phyloP scores from a whole-genome alignment of 2,113 vertebrate species.

The human (Homo sapiens) region DNA sequence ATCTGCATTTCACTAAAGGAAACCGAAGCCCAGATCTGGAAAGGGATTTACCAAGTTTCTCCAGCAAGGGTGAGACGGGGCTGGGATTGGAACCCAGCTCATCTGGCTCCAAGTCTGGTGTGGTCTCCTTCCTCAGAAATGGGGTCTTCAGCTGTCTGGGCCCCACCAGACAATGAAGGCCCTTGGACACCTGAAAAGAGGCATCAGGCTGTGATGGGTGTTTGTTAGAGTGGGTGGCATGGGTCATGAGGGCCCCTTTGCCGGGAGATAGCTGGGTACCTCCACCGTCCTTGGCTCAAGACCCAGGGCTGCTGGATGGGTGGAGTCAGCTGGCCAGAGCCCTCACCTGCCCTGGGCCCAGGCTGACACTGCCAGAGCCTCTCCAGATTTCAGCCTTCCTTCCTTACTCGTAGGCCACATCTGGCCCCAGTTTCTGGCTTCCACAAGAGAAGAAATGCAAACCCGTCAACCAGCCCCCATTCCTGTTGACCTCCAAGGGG shows the following conservation, averaged over 20 bases:
- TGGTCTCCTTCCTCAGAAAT: too few relatives aligned
- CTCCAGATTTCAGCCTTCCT: background rate
- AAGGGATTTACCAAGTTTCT: background rate
- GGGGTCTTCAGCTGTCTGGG: background rate
- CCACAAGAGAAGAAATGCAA: constrained; percentile 20
- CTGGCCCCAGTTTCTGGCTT: constrained; percentile 78
- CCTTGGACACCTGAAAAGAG: background rate
- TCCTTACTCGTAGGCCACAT: constrained; percentile 60
- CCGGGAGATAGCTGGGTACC: background rate
- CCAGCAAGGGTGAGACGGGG: background rate
- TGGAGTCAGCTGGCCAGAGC: background rate
- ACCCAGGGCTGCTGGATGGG: background rate
- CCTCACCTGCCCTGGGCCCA: background rate
- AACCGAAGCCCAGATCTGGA: background rate
- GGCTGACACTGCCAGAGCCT: background rate
- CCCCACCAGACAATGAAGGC: background rate
- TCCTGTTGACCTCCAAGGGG: constrained; percentile 82
- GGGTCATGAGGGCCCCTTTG: background rate
- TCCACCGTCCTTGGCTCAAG: background rate
- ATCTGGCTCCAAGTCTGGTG: background rate
- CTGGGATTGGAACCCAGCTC: background rate
- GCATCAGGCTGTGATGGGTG: background rate
- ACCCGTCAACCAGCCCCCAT: constrained; percentile 62
- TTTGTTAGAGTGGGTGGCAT: background rate
- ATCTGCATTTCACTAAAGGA: background rate